Evolutionary conservation across 2,888 invertebrate species (phyloP), one percentile per base, ranked within the genome.

Genomic region (Baccha elongata): DNA sequence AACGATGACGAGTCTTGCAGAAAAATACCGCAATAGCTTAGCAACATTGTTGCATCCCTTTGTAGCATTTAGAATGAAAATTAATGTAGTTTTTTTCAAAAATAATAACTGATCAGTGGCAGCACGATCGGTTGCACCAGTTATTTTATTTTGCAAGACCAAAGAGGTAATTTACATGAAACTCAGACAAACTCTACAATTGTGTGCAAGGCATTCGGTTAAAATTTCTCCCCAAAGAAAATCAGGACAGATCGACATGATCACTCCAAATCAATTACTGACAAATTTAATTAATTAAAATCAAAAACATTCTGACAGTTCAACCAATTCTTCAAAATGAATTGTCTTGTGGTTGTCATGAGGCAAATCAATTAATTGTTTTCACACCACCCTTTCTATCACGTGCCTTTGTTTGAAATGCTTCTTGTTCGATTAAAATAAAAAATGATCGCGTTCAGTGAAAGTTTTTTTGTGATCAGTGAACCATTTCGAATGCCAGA

Each of bases 91-190:
- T n/a, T n/a, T n/a, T 44, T 60, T 23, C 13, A 19, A 44, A 44
- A 67, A 76, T 76, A 72, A 83, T 83, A 76, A 67, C 76, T 62
- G 76, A 76, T 62, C 76, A 71, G 62, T 52, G 21, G 60, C 29
- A 13, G 76, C 81, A 81, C 71, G 81, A 83, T 72, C 67, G 52
- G 62, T 78, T 83, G 62, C 62, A 58, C 17, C 68, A 69, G 17
- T n/a, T 42, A 35, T 42, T 37, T 21, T 23, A 37, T 81, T 81
- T 48, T 75, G 8, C 17, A 48, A 75, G 44, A 44, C 7, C 23
- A 65, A 65, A 65, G 58, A 60, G 58, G 69, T 60, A 32, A 60
- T 60, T 32, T 37, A 19, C 50, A 40, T 60, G 58, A 71, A 78
- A 42, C 29, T 19, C 10, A 3, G 3, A 32, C 29, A 8, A 32